These are phyloP conservation scores for Oxyruncus cristatus DNA, from an alignment of 2,113 vertebrate species.

Conservation along the genomic window DNA sequence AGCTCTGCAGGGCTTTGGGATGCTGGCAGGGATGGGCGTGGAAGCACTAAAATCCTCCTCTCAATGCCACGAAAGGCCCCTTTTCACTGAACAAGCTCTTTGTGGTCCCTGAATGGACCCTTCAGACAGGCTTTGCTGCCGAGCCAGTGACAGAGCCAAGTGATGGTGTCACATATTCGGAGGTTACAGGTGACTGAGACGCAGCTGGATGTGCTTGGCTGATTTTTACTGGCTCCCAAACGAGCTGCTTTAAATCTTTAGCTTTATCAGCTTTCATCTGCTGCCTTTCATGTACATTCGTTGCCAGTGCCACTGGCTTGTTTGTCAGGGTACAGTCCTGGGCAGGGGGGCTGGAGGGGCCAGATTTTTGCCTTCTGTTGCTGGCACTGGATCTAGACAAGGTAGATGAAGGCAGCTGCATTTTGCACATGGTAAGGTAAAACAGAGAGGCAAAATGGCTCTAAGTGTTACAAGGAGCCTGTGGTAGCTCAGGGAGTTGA, in stretches of 20 bases:
- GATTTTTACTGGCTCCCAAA: neutral
- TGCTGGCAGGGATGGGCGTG: neutral
- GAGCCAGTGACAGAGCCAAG: neutral
- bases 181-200: neutral
- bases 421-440: neutral
- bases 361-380: neutral
- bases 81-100: neutral
- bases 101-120: neutral
- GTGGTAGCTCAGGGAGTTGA: neutral
- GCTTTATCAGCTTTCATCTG: neutral
- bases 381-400: neutral
- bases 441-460: neutral
- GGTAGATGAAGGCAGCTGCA: neutral
- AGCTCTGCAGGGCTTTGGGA: neutral
- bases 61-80: neutral
- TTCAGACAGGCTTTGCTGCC: neutral
- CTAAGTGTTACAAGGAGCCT: neutral
- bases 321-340: neutral
- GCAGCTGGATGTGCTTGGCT: neutral
- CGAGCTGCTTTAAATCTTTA: neutral
- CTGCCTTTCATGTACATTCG: rapidly evolving
- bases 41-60: neutral
- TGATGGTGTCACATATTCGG: neutral
- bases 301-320: neutral
- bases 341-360: neutral